Base-by-base conservation (phyloP, 2,113 vertebrate genomes). In the Mellivora capensis region DNA sequence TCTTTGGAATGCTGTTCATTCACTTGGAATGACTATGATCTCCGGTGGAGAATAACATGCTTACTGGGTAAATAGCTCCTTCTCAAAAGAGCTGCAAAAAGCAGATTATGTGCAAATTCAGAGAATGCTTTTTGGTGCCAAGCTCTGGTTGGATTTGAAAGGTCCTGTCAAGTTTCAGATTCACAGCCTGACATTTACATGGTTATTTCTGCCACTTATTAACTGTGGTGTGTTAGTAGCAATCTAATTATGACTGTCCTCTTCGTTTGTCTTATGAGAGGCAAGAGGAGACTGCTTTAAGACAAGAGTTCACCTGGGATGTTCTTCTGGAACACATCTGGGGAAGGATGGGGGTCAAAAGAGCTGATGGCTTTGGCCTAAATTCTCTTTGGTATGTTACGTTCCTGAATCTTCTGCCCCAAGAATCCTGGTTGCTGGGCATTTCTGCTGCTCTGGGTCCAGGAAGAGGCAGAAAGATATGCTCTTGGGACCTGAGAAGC, bases 21-120 rank as follows among this genome's bases (percentile, higher is more conserved):
- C 97, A 94, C 97, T 98, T 98, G 98, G 98, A 98, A 97, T 86
- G 95, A 89, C 85, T 94, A 71, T 97, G 97, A 98, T 97, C 98
- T 98, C 97, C 76, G 86, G 98, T 98, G 98, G 98, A 98, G 98
- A 98, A 98, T 98, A 98, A 98, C 98, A 98, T 91, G 97, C 98
- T 98, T 90, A 94, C 92, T 94, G 97, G 91, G 97, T 98, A 97
- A 98, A 99, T 87, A 97, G 86, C 95, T 97, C 97, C 95, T 98
- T 97, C 96, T 98, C 88, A 86, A 97, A 98, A 97, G 94, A 88
- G 90, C 97, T 98, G 96, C 83, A 90, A 79, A 76, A 98, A 96
- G 87, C 91, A 98, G 97, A 98, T 98, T 98, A 95, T 74, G 96
- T 97, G 97, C 86, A 95, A 98, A 98, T 98, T 98, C 97, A 93